Base-by-base conservation (phyloP, 1,140 invertebrate genomes). In the Dreissena rostriformis region DNA sequence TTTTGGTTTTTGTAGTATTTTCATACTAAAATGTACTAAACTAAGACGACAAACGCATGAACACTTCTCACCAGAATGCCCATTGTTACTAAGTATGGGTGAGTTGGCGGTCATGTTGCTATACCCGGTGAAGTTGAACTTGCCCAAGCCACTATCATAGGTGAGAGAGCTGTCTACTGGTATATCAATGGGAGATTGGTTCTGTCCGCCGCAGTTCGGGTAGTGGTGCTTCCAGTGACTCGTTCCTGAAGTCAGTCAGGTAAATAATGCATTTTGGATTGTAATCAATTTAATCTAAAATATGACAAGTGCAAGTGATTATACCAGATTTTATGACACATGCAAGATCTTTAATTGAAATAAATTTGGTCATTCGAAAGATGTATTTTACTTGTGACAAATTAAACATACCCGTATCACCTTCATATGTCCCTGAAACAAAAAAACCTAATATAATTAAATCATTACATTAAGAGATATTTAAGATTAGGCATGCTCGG, bases 151-250 rank as follows among this genome's bases (percentile, higher is more conserved):
- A 2, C 49, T 19, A 29, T 80, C 53, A 51, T 29, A 8, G 14
- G 71, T 53, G 7, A 39, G 39, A 39, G 39, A 39, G 39, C 39
- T 28, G 15, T 26, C 39, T 29, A 51, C n/a, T 52, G 76, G 76
- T 70, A 80, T 68, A 26, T 80, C 53, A 10, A 80, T 80, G 4
- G 77, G 77, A 2, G 77, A 80, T 29, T 80, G 77, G 26, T 49
- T 68, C 24, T 6, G 19, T 12, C 12, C 12, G 39, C 19, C 17
- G 15, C 76, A 78, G 0, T 15, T 26, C 10, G 55, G 8, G n/a
- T 19, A 15, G 10, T 14, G 15, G 22, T 24, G 2, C 15, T 19
- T 17, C 5, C 14, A n/a, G 57, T 63, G 65, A 49, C 49, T 26
- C 24, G 61, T 29, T 6, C 61, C 57, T 19, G 22, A 68, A 68